Base-by-base conservation (phyloP, 2,888 invertebrate genomes). In the Erebia ligea region DNA sequence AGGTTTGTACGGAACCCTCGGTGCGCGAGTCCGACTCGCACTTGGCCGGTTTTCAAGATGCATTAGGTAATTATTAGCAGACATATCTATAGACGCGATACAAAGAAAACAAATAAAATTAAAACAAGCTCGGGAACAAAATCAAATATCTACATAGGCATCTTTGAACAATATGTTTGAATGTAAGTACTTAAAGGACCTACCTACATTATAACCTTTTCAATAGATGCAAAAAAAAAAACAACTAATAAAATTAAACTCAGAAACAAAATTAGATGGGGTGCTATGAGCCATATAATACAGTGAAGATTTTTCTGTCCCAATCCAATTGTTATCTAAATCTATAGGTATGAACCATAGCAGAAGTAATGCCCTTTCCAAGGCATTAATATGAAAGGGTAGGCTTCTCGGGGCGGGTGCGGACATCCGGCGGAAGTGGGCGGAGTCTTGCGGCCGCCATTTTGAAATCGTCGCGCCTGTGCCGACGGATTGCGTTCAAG, bases 371-470 rank as follows among this genome's bases (percentile, higher is more conserved):
- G 40, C 57, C 50, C 59, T 59, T 67, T 50, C 56, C 57, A 57
- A 50, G 40, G 15, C 13, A 57, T 57, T 68, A 63, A 42, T 58
- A 50, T 68, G 52, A 71, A 76, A 76, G 79, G 79, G 82, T 81
- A 79, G 81, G 83, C 77, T 80, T 77, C 76, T 74, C 76, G 75
- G 77, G 74, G 72, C 69, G 70, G 70, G 73, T 76, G 79, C 85
- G 89, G 88, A 91, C 83, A 80, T 92, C 91, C 91, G 91, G 83
- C 90, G 91, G 91, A 91, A 88, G 85, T 82, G 81, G 92, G 91
- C 86, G 91, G 89, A 72, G 83, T 83, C 67, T 71, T 52, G 66
- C 72, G 71, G 86, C 81, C 86, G 90, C 90, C 90, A 90, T 90
- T 77, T 90, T 90, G 87, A 77, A 75, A 67, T 69, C 72, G 79